A percentile compares a stretch with the other conserved stretches of the same genome.
Evolutionary conservation across 2,797 vertebrate species (phyloP).

Genomic region (Salmo trutta): DNA sequence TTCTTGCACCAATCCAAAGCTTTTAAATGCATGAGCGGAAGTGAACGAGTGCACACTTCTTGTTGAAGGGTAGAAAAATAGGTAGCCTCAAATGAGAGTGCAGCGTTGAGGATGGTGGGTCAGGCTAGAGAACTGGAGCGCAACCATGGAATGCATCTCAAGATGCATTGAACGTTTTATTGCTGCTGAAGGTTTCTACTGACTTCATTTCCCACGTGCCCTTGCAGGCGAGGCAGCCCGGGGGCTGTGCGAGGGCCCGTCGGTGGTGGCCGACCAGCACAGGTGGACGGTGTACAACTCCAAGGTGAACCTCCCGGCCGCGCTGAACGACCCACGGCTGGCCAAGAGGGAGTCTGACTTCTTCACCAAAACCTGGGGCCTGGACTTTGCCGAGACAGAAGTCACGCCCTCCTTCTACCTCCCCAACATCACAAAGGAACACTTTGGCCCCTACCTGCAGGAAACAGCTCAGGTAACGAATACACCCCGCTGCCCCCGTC

Average conservation of each 20-base stretch:
- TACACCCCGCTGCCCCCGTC: too few species aligned
- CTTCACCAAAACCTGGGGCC: slow-evolving; percentile 98
- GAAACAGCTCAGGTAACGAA: slow-evolving; percentile 86
- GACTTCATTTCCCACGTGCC: background rate
- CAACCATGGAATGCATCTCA: too few species aligned
- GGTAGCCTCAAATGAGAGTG: too few species aligned
- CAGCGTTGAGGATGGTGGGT: too few species aligned
- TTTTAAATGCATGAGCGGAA: too few species aligned
- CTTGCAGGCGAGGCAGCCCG: slow-evolving; percentile 75
- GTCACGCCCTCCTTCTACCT: slow-evolving; percentile 94
- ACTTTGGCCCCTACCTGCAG: slow-evolving; percentile 89
- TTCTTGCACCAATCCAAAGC: too few species aligned
- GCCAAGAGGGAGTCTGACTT: slow-evolving; percentile 98
- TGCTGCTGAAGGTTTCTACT: background rate
- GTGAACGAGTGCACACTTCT: too few species aligned
- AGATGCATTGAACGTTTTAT: too few species aligned
- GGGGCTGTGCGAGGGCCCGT: slow-evolving; percentile 85
- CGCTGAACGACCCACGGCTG: slow-evolving; percentile 94
- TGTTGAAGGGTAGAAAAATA: too few species aligned
- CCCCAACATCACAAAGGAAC: slow-evolving; percentile 89
- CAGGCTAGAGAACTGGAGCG: too few species aligned
- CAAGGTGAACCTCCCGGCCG: slow-evolving; percentile 97
- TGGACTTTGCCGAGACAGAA: slow-evolving; percentile 93
- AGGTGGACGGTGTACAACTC: slow-evolving; percentile 97
- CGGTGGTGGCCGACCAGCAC: slow-evolving; percentile 92